These are phyloP conservation scores for Lates japonicus DNA, from an alignment of 2,797 vertebrate species.

Conservation along the genomic window DNA sequence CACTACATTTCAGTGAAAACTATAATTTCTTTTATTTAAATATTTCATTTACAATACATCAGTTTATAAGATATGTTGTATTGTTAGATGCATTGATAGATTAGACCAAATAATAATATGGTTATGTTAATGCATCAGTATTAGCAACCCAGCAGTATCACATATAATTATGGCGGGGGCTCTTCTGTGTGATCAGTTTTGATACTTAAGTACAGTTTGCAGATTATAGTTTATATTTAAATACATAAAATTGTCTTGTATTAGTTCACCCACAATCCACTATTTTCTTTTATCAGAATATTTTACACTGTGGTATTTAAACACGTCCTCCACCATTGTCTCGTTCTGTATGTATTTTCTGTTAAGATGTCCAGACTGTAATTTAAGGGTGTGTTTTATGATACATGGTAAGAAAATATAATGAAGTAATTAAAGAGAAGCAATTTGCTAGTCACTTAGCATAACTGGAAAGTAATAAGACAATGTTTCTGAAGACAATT, in stretches of 20 bases:
- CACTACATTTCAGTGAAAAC: not conserved
- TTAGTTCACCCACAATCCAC: not conserved
- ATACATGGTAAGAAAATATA: slow-evolving; percentile 54
- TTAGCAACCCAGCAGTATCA: not conserved
- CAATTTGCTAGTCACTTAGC: slow-evolving; percentile 52
- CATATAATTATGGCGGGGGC: not conserved
- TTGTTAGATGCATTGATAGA: no score
- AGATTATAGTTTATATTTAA: slow-evolving; percentile 3
- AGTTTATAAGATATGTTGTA: no score
- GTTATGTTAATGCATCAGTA: not conserved
- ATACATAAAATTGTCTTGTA: no score
- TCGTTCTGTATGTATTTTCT: not conserved
- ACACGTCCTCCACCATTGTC: not conserved
- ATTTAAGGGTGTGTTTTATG: slow-evolving; percentile 54
- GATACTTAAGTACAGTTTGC: not conserved
- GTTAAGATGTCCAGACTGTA: not conserved
- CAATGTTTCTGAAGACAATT: slow-evolving; percentile 56
- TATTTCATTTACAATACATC: not conserved
- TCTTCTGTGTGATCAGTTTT: not conserved
- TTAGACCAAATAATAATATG: no score
- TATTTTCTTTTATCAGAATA: not conserved
- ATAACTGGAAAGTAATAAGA: slow-evolving; percentile 74
- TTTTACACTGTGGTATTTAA: not conserved
- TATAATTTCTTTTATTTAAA: not conserved
- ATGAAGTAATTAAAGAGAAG: slow-evolving; percentile 72